Percentiles rank a stretch among this genome's conserved stretches.
Evolutionary conservation across 2,113 vertebrate species (phyloP).

Genomic region (Bucco capensis): DNA sequence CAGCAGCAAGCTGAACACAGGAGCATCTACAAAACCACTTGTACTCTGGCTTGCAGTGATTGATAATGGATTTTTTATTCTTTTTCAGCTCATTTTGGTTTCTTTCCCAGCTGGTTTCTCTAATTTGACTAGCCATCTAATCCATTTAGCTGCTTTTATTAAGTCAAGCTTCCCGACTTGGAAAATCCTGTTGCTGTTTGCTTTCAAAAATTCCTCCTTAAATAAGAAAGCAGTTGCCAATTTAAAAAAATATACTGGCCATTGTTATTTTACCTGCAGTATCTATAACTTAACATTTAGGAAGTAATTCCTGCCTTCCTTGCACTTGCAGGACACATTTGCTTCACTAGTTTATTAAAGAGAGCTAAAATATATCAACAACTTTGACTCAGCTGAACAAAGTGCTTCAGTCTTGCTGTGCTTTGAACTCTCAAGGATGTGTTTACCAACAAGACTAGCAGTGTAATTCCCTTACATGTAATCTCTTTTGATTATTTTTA

Average conservation of each 20-base stretch:
- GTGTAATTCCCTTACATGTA: background rate
- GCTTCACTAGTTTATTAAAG: background rate
- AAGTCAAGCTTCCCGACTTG: background rate
- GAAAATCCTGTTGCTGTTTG: background rate
- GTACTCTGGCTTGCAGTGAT: background rate
- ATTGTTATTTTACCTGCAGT: background rate
- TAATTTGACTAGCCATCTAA: background rate
- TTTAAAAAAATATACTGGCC: accelerated
- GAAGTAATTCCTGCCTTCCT: background rate
- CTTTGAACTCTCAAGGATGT: background rate
- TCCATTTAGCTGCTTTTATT: background rate
- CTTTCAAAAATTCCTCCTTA: background rate
- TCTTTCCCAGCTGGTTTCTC: background rate
- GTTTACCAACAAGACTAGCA: background rate
- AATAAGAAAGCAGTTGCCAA: background rate
- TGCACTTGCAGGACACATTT: background rate
- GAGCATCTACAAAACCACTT: background rate
- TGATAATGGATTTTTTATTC: background rate
- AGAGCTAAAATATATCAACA: background rate
- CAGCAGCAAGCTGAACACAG: background rate
- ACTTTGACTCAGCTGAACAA: background rate
- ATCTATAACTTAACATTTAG: background rate
- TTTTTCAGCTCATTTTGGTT: background rate
- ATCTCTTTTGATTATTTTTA: background rate
- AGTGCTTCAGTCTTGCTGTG: background rate